Conservation (phyloP, 2,888 invertebrate genomes). For the Ernsta delagoae region DNA sequence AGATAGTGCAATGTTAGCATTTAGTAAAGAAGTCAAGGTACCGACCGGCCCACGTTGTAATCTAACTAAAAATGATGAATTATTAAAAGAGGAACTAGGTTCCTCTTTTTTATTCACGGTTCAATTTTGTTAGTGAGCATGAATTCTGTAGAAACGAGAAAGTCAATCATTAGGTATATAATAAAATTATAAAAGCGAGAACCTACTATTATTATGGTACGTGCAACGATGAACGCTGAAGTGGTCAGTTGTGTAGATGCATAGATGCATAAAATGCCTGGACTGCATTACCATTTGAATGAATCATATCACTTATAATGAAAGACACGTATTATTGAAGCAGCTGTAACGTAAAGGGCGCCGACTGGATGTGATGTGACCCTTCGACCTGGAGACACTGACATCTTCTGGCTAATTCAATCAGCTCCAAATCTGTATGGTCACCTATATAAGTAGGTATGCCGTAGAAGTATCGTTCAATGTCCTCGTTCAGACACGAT, state of each 20-base stretch:
- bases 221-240: neutral
- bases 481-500: constrained; percentile 9
- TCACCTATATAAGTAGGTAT: neutral
- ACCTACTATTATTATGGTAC: too few relatives aligned
- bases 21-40: constrained; percentile 12
- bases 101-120: too few relatives aligned
- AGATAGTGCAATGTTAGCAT: neutral
- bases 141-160: too few relatives aligned
- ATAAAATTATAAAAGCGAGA: too few relatives aligned
- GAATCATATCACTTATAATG: constrained; percentile 58
- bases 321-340: constrained; percentile 55
- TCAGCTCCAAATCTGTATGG: constrained; percentile 48
- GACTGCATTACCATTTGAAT: constrained; percentile 37
- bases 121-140: too few relatives aligned
- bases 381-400: constrained; percentile 41
- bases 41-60: neutral
- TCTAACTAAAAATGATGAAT: too few relatives aligned
- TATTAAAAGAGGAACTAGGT: too few relatives aligned
- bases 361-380: constrained; percentile 31
- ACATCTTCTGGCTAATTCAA: constrained; percentile 73
- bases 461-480: neutral
- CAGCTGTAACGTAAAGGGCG: constrained; percentile 56
- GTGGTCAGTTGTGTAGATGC: neutral
- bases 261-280: neutral
- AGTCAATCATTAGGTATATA: too few relatives aligned